A percentile compares a stretch with the other conserved stretches of the same genome.
These are phyloP conservation scores for Oncopodura yosiiana DNA, from an alignment of 1,140 invertebrate species.

Conservation along the genomic window DNA sequence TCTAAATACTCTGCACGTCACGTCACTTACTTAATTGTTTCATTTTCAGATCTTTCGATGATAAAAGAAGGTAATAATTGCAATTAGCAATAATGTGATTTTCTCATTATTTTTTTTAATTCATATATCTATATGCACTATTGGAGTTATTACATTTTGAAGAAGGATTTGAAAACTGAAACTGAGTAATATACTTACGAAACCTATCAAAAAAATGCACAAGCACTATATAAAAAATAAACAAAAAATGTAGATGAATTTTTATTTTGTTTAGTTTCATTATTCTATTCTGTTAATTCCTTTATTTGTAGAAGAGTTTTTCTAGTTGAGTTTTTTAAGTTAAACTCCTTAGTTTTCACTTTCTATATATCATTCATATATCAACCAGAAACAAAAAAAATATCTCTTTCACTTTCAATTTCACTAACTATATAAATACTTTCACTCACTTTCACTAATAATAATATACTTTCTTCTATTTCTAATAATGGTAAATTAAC, in stretches of 20 bases:
- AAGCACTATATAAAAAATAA: conserved; percentile 6
- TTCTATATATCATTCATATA: background rate
- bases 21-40: conserved; percentile 5
- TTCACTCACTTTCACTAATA: background rate
- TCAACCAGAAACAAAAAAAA: background rate
- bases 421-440: background rate
- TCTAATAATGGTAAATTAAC: conserved; percentile 10
- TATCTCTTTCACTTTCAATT: conserved; percentile 1
- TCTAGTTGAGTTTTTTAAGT: background rate
- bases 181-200: too few relatives aligned
- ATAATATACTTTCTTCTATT: conserved; percentile 2
- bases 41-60: too few relatives aligned
- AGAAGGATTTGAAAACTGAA: too few relatives aligned
- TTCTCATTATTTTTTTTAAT: too few relatives aligned
- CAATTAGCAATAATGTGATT: too few relatives aligned
- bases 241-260: too few relatives aligned
- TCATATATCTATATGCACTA: too few relatives aligned
- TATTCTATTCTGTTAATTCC: background rate
- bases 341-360: background rate
- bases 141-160: too few relatives aligned
- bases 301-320: background rate
- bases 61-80: too few relatives aligned
- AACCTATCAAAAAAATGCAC: too few relatives aligned
- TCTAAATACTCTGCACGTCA: background rate
- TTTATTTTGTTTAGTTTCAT: background rate